Percentiles rank a stretch among this genome's conserved stretches.
These are phyloP conservation scores for Malacosoma neustria DNA, from an alignment of 2,888 invertebrate genomes.

Conservation along the genomic window DNA sequence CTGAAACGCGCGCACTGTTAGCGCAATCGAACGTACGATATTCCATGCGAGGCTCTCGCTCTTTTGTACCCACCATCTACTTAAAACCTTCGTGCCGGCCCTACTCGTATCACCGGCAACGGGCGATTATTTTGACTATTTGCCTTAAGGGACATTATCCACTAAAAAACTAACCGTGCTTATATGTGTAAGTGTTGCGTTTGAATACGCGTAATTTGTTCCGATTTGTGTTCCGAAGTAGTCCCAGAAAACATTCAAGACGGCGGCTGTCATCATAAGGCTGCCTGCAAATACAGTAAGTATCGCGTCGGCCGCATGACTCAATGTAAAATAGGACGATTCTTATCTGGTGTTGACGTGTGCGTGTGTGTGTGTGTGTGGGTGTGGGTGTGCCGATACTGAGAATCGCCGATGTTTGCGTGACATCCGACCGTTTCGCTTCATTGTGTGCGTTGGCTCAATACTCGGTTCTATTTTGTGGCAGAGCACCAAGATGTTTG, in stretches of 20 bases:
- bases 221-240: constrained; percentile 47
- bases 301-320: constrained; percentile 60
- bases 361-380: constrained; percentile 45
- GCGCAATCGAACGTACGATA: constrained; percentile 64
- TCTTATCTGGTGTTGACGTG: constrained; percentile 58
- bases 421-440: constrained; percentile 57
- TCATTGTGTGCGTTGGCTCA: constrained; percentile 61
- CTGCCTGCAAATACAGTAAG: constrained; percentile 72
- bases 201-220: constrained; percentile 49
- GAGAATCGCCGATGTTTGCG: constrained; percentile 37
- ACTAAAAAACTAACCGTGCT: constrained; percentile 20
- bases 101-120: constrained; percentile 33
- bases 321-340: constrained; percentile 72
- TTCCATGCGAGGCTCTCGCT: constrained; percentile 48
- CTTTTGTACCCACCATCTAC: constrained; percentile 38
- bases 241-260: constrained; percentile 60
- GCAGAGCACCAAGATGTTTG: constrained; percentile 66
- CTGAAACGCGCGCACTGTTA: constrained; percentile 73
- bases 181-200: constrained; percentile 41
- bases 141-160: constrained; percentile 26
- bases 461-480: constrained; percentile 71
- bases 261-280: constrained; percentile 72
- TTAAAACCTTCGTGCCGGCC: constrained; percentile 30
- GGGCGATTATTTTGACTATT: constrained; percentile 34
- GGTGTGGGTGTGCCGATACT: constrained; percentile 38